phyloP scores from a whole-genome alignment of 2,888 invertebrate species.

The Gnatocerus cornutus region DNA sequence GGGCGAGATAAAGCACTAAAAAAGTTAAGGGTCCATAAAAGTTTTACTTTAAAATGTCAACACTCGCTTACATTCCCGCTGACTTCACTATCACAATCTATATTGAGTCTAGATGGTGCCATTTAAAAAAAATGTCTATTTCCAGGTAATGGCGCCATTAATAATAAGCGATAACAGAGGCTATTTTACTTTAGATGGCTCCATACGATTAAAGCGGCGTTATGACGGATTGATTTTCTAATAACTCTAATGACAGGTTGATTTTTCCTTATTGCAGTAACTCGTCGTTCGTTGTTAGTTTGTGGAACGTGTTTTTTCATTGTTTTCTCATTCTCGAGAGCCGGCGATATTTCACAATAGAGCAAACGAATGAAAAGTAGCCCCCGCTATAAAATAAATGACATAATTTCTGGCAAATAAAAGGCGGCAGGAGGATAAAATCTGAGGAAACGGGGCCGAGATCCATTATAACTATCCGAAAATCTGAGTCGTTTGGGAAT shows the following conservation, averaged over 20 bases:
- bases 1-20: constrained; percentile 33
- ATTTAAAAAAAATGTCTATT: constrained; percentile 15
- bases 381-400: constrained; percentile 54
- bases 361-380: constrained; percentile 42
- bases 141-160: constrained; percentile 18
- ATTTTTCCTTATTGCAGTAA: too few species aligned
- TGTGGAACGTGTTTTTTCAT: constrained; percentile 9
- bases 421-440: constrained; percentile 53
- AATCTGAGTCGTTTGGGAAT: constrained; percentile 63
- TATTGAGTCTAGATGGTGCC: constrained; percentile 3
- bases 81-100: constrained; percentile 6
- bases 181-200: constrained; percentile 5
- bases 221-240: constrained; percentile 12
- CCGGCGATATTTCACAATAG: constrained; percentile 38
- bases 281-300: not conserved
- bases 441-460: constrained; percentile 52
- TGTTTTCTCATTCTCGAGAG: constrained; percentile 15
- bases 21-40: constrained; percentile 26
- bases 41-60: constrained; percentile 32
- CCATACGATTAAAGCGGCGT: not conserved
- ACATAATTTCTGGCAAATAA: constrained; percentile 59
- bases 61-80: constrained; percentile 19
- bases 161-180: constrained; percentile 3
- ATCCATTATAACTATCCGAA: constrained; percentile 63
- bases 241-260: too few species aligned